A percentile compares a stretch with the other conserved stretches of the same genome.
Evolutionary conservation across 2,113 vertebrate species (phyloP).

Genomic region (Lanius ludovicianus): DNA sequence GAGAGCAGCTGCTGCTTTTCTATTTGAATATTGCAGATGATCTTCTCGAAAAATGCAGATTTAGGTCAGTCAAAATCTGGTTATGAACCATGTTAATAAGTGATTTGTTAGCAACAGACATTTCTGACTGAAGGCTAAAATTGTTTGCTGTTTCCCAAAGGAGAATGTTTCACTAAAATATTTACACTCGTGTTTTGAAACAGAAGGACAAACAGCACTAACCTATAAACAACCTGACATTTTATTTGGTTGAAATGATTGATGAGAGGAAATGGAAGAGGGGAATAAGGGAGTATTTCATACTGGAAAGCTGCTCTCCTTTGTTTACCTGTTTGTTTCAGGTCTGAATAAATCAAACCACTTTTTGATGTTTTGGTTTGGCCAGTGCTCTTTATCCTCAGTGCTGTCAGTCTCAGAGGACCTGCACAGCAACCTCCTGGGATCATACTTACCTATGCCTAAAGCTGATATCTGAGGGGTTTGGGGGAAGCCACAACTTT

Average conservation of each 20-base stretch:
- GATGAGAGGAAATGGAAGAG: not conserved
- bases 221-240: not conserved
- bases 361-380: not conserved
- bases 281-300: not conserved
- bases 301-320: not conserved
- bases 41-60: not conserved
- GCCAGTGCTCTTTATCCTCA: not conserved
- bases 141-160: not conserved
- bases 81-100: not conserved
- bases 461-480: not conserved
- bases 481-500: not conserved
- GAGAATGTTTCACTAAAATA: not conserved
- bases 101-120: not conserved
- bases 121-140: not conserved
- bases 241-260: conserved; percentile 20
- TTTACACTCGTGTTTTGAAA: not conserved
- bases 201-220: not conserved
- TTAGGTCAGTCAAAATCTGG: not conserved
- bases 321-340: not conserved
- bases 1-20: not conserved
- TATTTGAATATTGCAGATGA: not conserved
- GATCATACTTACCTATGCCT: not conserved
- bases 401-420: not conserved
- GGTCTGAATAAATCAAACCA: not conserved
- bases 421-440: not conserved